Evolutionary conservation across 2,797 vertebrate species (phyloP).

Genomic region (Gallirallus australis): DNA sequence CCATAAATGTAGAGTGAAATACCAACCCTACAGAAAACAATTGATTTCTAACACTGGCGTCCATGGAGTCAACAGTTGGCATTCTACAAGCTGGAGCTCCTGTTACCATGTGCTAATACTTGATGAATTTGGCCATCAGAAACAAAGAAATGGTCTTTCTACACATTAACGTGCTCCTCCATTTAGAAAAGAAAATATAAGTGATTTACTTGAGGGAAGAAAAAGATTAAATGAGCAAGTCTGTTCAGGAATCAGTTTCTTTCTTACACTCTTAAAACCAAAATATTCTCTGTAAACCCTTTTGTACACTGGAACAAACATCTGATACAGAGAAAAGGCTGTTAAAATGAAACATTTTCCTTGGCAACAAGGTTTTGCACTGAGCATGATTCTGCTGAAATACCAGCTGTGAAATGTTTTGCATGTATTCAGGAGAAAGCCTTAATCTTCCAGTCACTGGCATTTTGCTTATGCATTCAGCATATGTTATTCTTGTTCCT

Average conservation of each 20-base stretch:
- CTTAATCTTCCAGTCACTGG: background rate
- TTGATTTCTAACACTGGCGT: background rate
- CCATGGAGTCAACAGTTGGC: background rate
- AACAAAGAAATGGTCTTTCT: background rate
- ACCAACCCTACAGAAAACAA: background rate
- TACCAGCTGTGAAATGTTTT: constrained; percentile 31
- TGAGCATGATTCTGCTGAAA: background rate
- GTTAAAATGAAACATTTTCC: constrained; percentile 37
- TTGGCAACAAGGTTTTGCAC: background rate
- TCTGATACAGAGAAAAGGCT: background rate
- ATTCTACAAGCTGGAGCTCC: background rate
- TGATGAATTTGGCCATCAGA: background rate
- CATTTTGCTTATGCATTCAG: constrained; percentile 17
- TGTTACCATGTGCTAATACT: background rate
- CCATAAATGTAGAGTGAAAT: background rate
- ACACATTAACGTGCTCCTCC: accelerated
- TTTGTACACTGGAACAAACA: background rate
- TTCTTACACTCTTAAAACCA: background rate
- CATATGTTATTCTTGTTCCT: background rate
- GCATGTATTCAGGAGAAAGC: constrained; percentile 14
- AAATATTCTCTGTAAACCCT: background rate
- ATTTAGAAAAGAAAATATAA: background rate
- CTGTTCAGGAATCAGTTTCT: background rate
- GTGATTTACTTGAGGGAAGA: background rate
- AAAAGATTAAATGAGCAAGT: background rate